Percentiles rank a stretch among this genome's conserved stretches.
Conservation (phyloP, 2,113 vertebrate species). For the Hoplias malabaricus region DNA sequence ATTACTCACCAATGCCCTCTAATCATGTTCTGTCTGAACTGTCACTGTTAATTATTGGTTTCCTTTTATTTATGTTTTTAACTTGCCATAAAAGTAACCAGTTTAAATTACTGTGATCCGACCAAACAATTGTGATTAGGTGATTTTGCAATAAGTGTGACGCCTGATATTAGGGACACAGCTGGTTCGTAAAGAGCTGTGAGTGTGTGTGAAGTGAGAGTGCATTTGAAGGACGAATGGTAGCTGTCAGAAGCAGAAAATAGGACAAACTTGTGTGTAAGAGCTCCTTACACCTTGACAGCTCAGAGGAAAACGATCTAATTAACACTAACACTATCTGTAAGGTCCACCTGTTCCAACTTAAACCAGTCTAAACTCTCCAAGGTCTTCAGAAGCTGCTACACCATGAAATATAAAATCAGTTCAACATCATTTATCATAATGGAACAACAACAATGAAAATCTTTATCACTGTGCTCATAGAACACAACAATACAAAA, state of each 20-base stretch:
- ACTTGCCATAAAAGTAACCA: not conserved
- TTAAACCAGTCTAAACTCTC: slow-evolving; percentile 8
- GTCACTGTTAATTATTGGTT: no score
- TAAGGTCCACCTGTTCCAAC: slow-evolving; percentile 3
- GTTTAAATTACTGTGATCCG: no score
- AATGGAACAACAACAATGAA: no score
- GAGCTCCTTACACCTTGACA: slow-evolving; percentile 12
- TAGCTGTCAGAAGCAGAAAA: not conserved
- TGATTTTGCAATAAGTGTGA: not conserved
- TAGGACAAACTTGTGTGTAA: slow-evolving; percentile 13
- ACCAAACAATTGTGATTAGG: no score
- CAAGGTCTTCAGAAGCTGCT: slow-evolving; percentile 7
- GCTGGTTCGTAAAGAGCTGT: not conserved
- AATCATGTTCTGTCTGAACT: no score
- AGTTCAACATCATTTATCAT: no score
- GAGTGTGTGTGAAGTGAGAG: not conserved
- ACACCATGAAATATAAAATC: no score
- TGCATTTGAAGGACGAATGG: slow-evolving; percentile 26
- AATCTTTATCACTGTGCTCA: no score
- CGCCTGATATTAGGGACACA: not conserved
- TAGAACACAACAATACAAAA: no score
- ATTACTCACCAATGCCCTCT: no score
- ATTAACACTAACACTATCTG: slow-evolving; percentile 23
- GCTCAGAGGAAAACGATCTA: slow-evolving; percentile 13
- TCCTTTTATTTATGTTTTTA: no score